Percentiles rank a stretch among this genome's conserved stretches.
Conservation (phyloP, 2,888 invertebrate genomes). For the Hymenopus coronatus region DNA sequence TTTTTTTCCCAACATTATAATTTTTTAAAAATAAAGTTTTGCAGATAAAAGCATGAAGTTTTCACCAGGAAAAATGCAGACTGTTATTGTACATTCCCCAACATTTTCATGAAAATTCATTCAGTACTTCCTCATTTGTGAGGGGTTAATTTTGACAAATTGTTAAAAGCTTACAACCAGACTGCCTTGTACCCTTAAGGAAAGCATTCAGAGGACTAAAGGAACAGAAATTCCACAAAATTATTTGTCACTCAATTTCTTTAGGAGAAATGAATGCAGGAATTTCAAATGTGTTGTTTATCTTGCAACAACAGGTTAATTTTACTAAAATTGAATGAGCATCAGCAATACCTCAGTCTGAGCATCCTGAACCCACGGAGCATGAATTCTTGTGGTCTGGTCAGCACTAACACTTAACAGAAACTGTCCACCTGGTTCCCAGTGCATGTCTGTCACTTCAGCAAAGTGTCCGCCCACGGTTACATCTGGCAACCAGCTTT, state of each 20-base stretch:
- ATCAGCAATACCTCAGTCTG: conserved; percentile 35
- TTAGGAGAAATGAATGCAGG: not conserved
- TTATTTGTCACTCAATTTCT: not conserved
- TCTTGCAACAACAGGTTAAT: too few species aligned
- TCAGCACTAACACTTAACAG: conserved; percentile 76
- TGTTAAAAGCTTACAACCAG: too few species aligned
- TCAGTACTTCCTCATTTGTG: too few species aligned
- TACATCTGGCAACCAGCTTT: conserved; percentile 63
- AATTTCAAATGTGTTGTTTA: not conserved
- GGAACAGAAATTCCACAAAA: not conserved
- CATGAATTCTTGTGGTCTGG: conserved; percentile 89
- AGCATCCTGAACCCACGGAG: conserved; percentile 63
- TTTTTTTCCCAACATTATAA: too few species aligned
- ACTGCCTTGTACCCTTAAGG: too few species aligned
- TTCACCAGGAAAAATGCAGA: too few species aligned
- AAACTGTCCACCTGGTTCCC: conserved; percentile 80
- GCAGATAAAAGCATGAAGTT: too few species aligned
- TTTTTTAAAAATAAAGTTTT: too few species aligned
- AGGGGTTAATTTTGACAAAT: too few species aligned
- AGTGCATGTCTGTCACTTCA: conserved; percentile 77
- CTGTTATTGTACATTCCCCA: too few species aligned
- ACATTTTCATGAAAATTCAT: too few species aligned
- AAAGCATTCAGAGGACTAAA: too few species aligned
- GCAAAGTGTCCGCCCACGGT: conserved; percentile 80
- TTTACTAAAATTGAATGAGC: not conserved